Evolutionary conservation across 2,113 vertebrate genomes (phyloP).

Genomic region (Sitta europaea): DNA sequence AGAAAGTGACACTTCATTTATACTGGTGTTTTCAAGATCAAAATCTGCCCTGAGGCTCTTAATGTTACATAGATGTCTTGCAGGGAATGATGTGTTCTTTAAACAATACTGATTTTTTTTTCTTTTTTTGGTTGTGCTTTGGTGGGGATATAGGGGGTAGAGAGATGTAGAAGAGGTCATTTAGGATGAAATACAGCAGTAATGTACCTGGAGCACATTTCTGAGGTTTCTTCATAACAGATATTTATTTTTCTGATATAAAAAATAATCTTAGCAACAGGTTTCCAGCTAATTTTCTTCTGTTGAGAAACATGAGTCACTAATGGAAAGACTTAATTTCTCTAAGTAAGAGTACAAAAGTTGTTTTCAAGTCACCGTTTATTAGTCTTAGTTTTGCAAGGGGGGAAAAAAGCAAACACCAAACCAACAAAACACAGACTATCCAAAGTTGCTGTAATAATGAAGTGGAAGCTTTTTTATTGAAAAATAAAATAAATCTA

Average conservation of each 20-base stretch:
- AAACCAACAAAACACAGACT: background rate
- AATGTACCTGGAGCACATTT: background rate
- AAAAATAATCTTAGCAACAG: background rate
- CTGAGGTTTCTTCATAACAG: background rate
- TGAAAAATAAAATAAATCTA: background rate
- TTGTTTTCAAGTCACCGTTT: background rate
- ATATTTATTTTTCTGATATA: background rate
- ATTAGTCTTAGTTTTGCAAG: background rate
- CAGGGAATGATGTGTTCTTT: background rate
- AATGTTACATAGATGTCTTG: background rate
- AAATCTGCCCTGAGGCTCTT: background rate
- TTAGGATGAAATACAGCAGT: background rate
- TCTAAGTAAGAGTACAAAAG: background rate
- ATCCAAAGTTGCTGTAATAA: background rate
- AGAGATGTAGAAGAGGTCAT: background rate
- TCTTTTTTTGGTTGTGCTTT: background rate
- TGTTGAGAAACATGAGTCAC: background rate
- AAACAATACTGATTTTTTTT: background rate
- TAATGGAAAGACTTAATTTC: background rate
- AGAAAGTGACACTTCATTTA: background rate
- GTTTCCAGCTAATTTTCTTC: background rate
- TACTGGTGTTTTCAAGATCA: background rate
- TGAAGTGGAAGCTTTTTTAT: background rate
- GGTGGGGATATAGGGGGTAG: fast-evolving
- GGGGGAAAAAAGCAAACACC: fast-evolving